A percentile compares a stretch with the other conserved stretches of the same genome.
phyloP scores from a whole-genome alignment of 2,113 vertebrate genomes.

The Apistogramma diplotaenia region DNA sequence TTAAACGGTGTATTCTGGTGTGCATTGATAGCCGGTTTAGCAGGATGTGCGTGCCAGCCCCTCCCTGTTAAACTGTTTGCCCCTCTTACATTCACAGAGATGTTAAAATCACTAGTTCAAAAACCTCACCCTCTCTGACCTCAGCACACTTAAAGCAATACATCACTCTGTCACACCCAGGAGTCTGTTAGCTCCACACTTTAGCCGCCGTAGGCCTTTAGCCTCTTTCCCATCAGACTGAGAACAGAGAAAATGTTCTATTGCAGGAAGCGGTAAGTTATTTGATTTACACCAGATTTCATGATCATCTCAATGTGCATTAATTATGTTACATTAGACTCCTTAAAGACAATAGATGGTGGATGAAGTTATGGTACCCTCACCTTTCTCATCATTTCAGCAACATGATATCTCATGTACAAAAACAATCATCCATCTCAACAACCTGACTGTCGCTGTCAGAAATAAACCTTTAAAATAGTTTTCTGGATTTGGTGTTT shows the following conservation, averaged over 20 bases:
- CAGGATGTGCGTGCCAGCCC: background rate
- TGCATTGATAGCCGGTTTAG: background rate
- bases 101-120: background rate
- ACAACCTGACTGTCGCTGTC: background rate
- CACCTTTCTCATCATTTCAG: background rate
- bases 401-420: background rate
- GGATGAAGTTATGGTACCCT: background rate
- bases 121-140: background rate
- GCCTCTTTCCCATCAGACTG: background rate
- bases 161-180: background rate
- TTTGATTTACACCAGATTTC: background rate
- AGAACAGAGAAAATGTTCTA: background rate
- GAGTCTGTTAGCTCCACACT: background rate
- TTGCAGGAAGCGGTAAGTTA: no score
- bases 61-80: background rate
- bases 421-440: background rate
- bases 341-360: background rate
- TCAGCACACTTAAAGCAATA: background rate
- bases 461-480: background rate
- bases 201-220: no score
- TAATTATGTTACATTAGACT: background rate
- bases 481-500: background rate
- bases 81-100: background rate
- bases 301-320: background rate
- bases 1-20: rapidly evolving